These are phyloP conservation scores for Dipodomys merriami DNA, from an alignment of 2,113 vertebrate genomes.

Conservation along the genomic window DNA sequence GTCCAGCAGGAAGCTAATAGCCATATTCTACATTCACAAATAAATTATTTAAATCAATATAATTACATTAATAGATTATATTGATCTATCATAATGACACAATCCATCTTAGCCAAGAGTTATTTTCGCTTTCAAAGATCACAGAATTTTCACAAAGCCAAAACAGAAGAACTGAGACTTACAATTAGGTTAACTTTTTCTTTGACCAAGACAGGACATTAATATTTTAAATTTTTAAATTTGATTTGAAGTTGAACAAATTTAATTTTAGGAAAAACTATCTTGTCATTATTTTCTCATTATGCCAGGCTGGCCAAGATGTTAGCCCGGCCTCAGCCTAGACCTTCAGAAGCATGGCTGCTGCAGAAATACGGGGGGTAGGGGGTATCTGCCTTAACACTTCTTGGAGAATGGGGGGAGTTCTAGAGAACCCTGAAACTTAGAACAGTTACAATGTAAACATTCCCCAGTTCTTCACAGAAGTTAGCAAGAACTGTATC, in stretches of 20 bases:
- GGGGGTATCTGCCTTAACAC: not conserved
- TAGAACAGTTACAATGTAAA: not conserved
- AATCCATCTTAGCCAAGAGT: not conserved
- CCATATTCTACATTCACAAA: not conserved
- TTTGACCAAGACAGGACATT: not conserved
- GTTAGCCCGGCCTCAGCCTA: not conserved
- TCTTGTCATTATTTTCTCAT: not conserved
- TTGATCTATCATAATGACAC: slow-evolving; percentile 21
- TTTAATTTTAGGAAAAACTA: slow-evolving; percentile 7
- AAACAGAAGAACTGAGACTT: not conserved
- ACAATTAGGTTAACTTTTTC: not conserved
- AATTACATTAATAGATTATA: slow-evolving; percentile 38
- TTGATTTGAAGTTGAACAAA: slow-evolving; percentile 37
- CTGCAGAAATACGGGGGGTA: not conserved
- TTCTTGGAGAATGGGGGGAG: accelerated
- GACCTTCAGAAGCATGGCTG: too few relatives aligned
- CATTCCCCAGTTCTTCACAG: not conserved
- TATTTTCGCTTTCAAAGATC: slow-evolving; percentile 27
- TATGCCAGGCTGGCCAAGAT: not conserved
- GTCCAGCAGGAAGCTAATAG: not conserved
- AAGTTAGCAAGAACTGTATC: not conserved
- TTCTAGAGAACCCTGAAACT: not conserved
- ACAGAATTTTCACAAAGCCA: slow-evolving; percentile 34
- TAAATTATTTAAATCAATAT: slow-evolving; percentile 15
- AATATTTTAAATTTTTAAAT: slow-evolving; percentile 33